phyloP scores from a whole-genome alignment of 2,888 invertebrate genomes.

The Plebejus anna region DNA sequence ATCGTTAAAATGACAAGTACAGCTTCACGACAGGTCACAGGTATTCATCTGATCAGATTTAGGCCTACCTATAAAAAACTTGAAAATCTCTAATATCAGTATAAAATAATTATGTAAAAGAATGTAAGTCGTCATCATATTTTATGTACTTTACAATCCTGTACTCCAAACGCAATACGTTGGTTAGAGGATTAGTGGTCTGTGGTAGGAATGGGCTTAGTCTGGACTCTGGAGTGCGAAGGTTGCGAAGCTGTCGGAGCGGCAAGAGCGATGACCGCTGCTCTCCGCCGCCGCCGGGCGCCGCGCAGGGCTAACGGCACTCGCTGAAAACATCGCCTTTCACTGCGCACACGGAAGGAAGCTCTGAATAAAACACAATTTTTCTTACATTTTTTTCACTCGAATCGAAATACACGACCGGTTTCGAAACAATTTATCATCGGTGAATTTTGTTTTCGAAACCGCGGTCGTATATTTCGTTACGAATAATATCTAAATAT shows the following conservation, averaged over 20 bases:
- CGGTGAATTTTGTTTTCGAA: too few relatives aligned
- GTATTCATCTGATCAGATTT: neutral
- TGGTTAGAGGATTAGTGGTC: conserved; percentile 38
- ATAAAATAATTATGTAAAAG: too few relatives aligned
- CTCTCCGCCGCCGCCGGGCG: conserved; percentile 35
- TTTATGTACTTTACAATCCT: neutral
- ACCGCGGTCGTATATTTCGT: too few relatives aligned
- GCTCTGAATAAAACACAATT: conserved; percentile 34
- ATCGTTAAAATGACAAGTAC: neutral
- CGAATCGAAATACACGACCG: too few relatives aligned
- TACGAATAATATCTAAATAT: too few relatives aligned
- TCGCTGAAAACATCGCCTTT: conserved; percentile 51
- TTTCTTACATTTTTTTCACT: too few relatives aligned
- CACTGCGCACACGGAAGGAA: conserved; percentile 45
- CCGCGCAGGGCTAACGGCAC: conserved; percentile 56
- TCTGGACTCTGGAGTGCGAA: conserved; percentile 39
- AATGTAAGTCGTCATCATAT: neutral
- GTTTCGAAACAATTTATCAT: too few relatives aligned
- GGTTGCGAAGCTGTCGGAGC: conserved; percentile 62
- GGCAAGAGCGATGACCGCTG: conserved; percentile 69
- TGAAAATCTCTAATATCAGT: neutral
- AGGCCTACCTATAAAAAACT: neutral
- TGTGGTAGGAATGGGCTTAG: conserved; percentile 32
- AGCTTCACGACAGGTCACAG: neutral
- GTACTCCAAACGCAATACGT: neutral